phyloP scores from a whole-genome alignment of 2,888 invertebrate genomes.

The Dicroscelio sp. region DNA sequence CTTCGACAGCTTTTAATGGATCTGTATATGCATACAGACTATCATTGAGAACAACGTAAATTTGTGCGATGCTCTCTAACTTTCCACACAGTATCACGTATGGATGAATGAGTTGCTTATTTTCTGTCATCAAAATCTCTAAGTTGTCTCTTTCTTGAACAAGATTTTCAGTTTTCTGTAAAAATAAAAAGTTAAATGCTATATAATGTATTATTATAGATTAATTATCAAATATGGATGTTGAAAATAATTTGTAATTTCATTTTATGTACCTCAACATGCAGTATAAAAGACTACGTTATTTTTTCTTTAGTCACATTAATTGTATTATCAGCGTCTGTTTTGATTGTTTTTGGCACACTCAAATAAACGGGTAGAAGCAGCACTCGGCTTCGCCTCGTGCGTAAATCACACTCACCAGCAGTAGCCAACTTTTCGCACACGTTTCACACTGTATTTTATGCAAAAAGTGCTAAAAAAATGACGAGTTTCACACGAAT shows the following conservation, averaged over 20 bases:
- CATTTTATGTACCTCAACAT: not conserved
- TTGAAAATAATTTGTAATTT: not conserved
- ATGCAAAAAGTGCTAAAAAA: too few relatives aligned
- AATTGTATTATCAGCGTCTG: not conserved
- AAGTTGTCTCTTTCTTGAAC: not conserved
- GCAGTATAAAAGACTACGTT: not conserved
- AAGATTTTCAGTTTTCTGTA: slow-evolving; percentile 15
- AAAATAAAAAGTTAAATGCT: not conserved
- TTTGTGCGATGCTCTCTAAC: not conserved
- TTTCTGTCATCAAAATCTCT: not conserved
- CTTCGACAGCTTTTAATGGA: slow-evolving; percentile 26
- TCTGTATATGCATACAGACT: not conserved
- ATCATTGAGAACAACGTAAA: slow-evolving; percentile 3
- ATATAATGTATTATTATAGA: too few relatives aligned
- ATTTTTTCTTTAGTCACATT: not conserved
- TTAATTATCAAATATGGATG: too few relatives aligned
- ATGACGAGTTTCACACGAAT: too few relatives aligned
- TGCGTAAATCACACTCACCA: too few relatives aligned
- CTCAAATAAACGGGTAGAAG: not conserved
- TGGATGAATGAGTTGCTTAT: not conserved
- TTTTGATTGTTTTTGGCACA: not conserved
- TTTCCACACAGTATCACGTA: slow-evolving; percentile 24
- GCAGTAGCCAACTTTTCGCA: too few relatives aligned
- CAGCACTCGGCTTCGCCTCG: too few relatives aligned
- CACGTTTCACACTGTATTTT: too few relatives aligned